Conservation (phyloP, 2,888 invertebrate species). For the Standfussiana lucernea region DNA sequence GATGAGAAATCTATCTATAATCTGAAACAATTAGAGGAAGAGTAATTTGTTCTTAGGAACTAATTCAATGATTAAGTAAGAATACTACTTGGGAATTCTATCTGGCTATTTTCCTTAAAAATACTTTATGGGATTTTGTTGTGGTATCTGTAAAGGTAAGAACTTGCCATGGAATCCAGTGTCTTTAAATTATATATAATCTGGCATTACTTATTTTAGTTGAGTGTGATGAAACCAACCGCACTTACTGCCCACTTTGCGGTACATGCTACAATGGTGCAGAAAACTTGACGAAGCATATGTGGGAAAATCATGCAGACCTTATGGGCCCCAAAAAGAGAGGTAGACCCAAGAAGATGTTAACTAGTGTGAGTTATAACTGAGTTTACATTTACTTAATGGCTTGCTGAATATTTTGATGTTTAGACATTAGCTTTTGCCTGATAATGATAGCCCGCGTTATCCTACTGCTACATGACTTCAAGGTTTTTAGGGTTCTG, state of each 20-base stretch:
- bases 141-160: neutral
- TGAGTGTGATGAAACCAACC: slow-evolving; percentile 77
- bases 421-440: neutral
- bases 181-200: neutral
- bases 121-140: neutral
- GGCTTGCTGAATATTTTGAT: neutral
- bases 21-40: neutral
- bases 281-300: slow-evolving; percentile 81
- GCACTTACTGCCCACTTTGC: slow-evolving; percentile 83
- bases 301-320: slow-evolving; percentile 83
- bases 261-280: slow-evolving; percentile 79
- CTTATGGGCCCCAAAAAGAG: slow-evolving; percentile 87
- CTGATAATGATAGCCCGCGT: neutral
- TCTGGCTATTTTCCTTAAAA: neutral
- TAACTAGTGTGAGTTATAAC: slow-evolving; percentile 78
- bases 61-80: neutral
- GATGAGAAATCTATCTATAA: neutral
- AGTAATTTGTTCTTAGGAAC: neutral
- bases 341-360: slow-evolving; percentile 84
- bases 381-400: neutral
- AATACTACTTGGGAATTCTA: neutral
- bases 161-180: neutral
- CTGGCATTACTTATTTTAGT: slow-evolving; percentile 68
- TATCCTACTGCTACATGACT: neutral
- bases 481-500: neutral